Base-by-base conservation (phyloP, 2,797 vertebrate species). In the Trachurus trachurus region DNA sequence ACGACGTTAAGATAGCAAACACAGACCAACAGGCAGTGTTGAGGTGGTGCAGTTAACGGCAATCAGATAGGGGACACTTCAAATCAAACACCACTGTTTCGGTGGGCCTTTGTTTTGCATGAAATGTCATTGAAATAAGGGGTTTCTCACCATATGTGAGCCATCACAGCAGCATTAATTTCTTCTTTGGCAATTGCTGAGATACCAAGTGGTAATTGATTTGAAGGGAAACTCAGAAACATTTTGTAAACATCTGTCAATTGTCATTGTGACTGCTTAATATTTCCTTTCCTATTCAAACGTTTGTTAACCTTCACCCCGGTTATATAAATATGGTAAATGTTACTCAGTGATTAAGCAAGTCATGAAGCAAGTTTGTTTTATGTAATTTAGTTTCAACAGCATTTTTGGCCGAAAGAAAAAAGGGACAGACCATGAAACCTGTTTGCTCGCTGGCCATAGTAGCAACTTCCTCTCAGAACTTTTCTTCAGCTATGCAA, bases 151-250 rank as follows among this genome's bases (percentile, higher is more conserved):
- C 34, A 74, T 17, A 58, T 53, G 42, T 82, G 56, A 57, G 49
- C 45, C 47, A 12, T 65, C 29, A 17, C 29, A 67, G 53, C 53
- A 63, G 37, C 52, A 66, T 65, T 66, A 59, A 52, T 58, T 61
- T 80, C 29, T 67, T 34, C 56, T 74, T 80, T 69, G 66, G 10
- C 69, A 49, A 62, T 42, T 73, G 58, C 71, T 57, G 53, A 63
- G 34, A 78, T 58, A 39, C 49, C 37, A 15, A 11, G 7, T 57
- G 22, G 69, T 45, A 16, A 47, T 64, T 73, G 65, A 81, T 71
- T 49, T 37, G 3, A 45, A 64, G 21, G 56, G 34, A 56, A 19
- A 50, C 58, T 80, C 29, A 66, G 15, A 64, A 49, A 9, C 12
- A 49, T 19, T 45, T 8, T 0, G 34, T 44, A 53, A 81, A 71